phyloP scores from a whole-genome alignment of 2,797 vertebrate species.

The Picus viridis region DNA sequence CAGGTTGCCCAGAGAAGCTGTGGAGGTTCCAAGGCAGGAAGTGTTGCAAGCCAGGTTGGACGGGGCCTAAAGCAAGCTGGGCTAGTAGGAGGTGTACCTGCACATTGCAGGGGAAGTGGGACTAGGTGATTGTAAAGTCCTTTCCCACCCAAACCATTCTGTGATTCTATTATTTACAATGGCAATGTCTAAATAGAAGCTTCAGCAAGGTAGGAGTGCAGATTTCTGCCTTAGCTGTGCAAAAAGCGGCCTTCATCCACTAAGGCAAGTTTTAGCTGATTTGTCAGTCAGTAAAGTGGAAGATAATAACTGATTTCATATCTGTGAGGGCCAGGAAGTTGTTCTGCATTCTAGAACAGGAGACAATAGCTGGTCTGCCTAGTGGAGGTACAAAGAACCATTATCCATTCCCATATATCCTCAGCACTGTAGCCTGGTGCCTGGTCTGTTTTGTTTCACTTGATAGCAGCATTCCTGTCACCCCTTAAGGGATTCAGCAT shows the following conservation, averaged over 20 bases:
- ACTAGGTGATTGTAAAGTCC: too few relatives aligned
- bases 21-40: too few relatives aligned
- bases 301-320: background rate
- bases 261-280: background rate
- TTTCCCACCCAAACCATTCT: too few relatives aligned
- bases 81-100: too few relatives aligned
- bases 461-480: accelerated
- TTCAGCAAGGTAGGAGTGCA: background rate
- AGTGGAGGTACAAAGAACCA: background rate
- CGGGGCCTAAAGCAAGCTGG: too few relatives aligned
- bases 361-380: background rate
- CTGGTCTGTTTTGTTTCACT: background rate
- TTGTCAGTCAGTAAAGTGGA: background rate
- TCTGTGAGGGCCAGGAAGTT: background rate
- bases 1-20: too few relatives aligned
- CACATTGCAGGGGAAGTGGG: too few relatives aligned
- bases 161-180: background rate
- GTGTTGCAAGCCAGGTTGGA: too few relatives aligned
- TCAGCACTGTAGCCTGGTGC: background rate
- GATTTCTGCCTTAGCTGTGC: background rate
- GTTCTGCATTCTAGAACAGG: background rate
- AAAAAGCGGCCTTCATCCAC: background rate
- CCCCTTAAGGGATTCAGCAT: background rate
- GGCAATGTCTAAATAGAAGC: background rate
- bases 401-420: background rate